Evolutionary conservation across 2,113 vertebrate genomes (phyloP).

Genomic region (Marcusenius ussheri): DNA sequence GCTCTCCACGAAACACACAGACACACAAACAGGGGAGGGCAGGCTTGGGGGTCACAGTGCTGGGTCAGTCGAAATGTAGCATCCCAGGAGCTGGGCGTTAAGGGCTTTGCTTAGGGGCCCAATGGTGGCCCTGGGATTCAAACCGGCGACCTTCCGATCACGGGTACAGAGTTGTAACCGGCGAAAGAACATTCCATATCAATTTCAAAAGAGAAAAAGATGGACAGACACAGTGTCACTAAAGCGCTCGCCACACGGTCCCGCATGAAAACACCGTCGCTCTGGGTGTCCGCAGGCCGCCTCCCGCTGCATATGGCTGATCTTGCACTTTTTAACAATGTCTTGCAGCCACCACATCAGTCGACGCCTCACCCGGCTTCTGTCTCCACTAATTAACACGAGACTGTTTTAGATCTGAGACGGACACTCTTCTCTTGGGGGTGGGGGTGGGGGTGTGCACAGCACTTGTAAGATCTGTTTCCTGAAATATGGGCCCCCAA

Average conservation of each 20-base stretch:
- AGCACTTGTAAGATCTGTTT: not conserved
- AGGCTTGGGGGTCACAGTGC: not conserved
- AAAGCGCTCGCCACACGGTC: not conserved
- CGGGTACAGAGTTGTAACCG: not conserved
- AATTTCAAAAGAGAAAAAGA: not conserved
- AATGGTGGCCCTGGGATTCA: not conserved
- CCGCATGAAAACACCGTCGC: not conserved
- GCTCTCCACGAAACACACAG: not conserved
- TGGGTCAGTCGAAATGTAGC: not conserved
- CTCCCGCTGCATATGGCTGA: not conserved
- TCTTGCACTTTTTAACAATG: constrained; percentile 28
- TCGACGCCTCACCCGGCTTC: constrained; percentile 16
- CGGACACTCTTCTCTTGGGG: not conserved
- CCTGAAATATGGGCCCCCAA: not conserved
- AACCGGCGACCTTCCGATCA: not conserved
- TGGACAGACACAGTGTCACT: not conserved
- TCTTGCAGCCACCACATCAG: constrained; percentile 29
- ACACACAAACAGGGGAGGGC: not conserved
- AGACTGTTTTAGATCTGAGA: constrained; percentile 17
- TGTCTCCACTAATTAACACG: constrained; percentile 26
- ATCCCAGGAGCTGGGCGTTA: not conserved
- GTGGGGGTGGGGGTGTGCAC: not conserved
- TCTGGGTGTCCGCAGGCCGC: not conserved
- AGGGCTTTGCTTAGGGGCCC: not conserved
- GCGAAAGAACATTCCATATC: not conserved